These are phyloP conservation scores for Hybos culiciformis DNA, from an alignment of 2,888 invertebrate genomes.

Conservation along the genomic window DNA sequence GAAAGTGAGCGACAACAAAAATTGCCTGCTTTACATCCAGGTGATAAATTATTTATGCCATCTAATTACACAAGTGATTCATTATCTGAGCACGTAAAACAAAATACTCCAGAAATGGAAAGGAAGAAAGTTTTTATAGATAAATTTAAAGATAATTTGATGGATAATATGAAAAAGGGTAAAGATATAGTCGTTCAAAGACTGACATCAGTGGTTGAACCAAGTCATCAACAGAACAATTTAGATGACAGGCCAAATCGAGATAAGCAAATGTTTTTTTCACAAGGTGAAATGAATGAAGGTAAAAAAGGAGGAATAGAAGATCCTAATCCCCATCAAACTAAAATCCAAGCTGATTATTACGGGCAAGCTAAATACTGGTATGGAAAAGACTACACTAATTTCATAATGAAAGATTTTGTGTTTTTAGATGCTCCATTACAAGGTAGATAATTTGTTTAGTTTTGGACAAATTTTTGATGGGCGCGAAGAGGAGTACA, in stretches of 20 bases:
- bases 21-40: slow-evolving; percentile 46
- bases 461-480: too few species aligned
- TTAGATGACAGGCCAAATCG: not conserved
- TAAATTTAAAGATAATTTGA: slow-evolving; percentile 40
- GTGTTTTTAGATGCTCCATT: slow-evolving; percentile 78
- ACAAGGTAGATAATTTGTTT: slow-evolving; percentile 37
- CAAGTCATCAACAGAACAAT: slow-evolving; percentile 23
- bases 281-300: slow-evolving; percentile 24
- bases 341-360: slow-evolving; percentile 25
- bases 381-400: slow-evolving; percentile 93
- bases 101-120: slow-evolving; percentile 48
- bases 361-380: slow-evolving; percentile 74
- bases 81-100: slow-evolving; percentile 38
- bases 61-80: slow-evolving; percentile 20
- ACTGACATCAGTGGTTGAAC: slow-evolving; percentile 23
- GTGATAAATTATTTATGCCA: slow-evolving; percentile 46
- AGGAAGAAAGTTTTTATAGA: slow-evolving; percentile 42
- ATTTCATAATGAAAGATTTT: slow-evolving; percentile 93
- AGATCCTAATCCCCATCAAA: slow-evolving; percentile 24
- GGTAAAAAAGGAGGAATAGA: slow-evolving; percentile 35
- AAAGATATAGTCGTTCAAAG: slow-evolving; percentile 43
- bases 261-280: slow-evolving; percentile 20
- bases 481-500: too few species aligned
- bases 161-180: slow-evolving; percentile 37
- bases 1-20: slow-evolving; percentile 17